Base-by-base conservation (phyloP, 2,797 vertebrate genomes). In the Lepilemur ruficaudatus region DNA sequence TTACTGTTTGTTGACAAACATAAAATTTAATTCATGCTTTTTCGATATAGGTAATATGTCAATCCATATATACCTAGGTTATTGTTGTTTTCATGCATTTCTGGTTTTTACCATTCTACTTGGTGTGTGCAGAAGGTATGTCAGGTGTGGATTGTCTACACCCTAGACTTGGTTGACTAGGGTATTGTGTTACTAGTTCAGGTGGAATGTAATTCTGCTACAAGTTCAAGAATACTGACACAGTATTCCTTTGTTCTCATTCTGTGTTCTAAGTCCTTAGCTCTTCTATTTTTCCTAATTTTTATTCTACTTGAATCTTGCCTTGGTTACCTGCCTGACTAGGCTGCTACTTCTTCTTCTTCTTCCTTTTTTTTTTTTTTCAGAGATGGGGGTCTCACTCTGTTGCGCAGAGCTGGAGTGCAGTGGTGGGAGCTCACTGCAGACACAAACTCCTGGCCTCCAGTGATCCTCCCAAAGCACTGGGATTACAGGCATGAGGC, bases 281-380 rank as follows among this genome's bases (percentile, higher is more conserved):
- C 11, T 69, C 32, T 89, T 92, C 25, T 80, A 1, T 81, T 94
- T 95, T 87, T 87, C 43, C 38, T 84, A 80, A 63, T 93, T 91
- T 96, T 90, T 91, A 61, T 91, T 98, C 32, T 86, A 5, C n/a
- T 88, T 28, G 15, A 80, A 55, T 80, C 63, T 94, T 93, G 52
- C 55, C 59, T 93, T 61, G n/a, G 32, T 78, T 92, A 35, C 59
- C 46, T 76, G n/a, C 23, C 32, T 81, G 75, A 63, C 28, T 69
- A 25, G 63, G 15, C 32, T 67, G 32, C 17, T 67, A 9, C 63
- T 65, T 0, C 30, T 30, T 2, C 25, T 25, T 15, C 32, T 18
- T 32, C 25, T 61, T 38, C 38, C 38, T 38, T 38, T 17, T 63
- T 63, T 15, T n/a, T 9, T 32, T 63, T 65, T 65, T 65, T 65